phyloP scores from a whole-genome alignment of 1,140 invertebrate species.

The Megalonaias nervosa region DNA sequence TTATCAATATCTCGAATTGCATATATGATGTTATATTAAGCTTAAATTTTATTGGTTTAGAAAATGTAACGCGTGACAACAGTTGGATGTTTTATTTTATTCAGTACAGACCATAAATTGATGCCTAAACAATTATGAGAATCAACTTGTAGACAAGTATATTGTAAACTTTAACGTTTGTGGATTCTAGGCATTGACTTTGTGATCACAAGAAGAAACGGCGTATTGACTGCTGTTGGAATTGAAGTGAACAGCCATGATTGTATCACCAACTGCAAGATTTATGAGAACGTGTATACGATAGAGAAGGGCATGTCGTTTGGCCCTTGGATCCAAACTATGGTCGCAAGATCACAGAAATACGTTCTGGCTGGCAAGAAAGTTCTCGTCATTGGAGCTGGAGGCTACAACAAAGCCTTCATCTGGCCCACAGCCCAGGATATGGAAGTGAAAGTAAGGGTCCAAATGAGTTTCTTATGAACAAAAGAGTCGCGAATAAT shows the following conservation, averaged over 20 bases:
- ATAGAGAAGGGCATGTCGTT: neutral
- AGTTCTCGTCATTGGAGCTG: constrained; percentile 43
- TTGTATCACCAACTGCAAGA: constrained; percentile 50
- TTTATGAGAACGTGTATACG: constrained; percentile 36
- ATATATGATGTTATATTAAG: too few species aligned
- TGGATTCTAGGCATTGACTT: constrained; percentile 42
- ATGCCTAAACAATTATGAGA: too few species aligned
- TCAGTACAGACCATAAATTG: too few species aligned
- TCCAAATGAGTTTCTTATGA: too few species aligned
- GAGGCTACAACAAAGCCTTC: constrained; percentile 37
- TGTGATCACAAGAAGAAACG: constrained; percentile 27
- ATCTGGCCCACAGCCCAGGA: constrained; percentile 34
- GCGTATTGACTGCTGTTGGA: constrained; percentile 19
- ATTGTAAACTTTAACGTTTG: too few species aligned
- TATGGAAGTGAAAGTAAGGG: constrained; percentile 48
- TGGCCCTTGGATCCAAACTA: constrained; percentile 31
- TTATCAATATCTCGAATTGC: too few species aligned
- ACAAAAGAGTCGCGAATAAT: too few species aligned
- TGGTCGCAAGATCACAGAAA: constrained; percentile 36
- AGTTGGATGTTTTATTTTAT: too few species aligned
- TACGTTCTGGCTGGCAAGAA: constrained; percentile 34
- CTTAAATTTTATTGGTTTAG: too few species aligned
- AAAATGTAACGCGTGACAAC: too few species aligned
- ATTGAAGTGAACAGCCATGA: constrained; percentile 53
- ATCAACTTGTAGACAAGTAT: too few species aligned